Evolutionary conservation across 2,113 vertebrate genomes (phyloP).

Genomic region (Centropus bengalensis): DNA sequence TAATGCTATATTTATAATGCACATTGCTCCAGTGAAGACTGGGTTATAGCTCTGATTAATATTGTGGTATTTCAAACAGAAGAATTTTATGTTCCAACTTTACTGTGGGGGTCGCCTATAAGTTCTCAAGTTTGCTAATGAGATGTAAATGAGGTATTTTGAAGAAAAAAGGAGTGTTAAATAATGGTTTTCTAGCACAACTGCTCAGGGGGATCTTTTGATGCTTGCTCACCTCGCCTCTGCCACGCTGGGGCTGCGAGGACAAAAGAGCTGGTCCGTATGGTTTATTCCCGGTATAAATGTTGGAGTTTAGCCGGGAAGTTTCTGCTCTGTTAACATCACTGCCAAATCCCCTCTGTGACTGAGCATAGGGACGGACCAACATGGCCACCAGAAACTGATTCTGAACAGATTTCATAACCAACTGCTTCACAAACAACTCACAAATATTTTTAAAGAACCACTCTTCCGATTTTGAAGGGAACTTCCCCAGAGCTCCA

Average conservation of each 20-base stretch:
- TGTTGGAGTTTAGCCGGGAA: not conserved
- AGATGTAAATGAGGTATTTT: not conserved
- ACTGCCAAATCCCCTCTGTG: not conserved
- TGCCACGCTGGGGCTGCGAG: not conserved
- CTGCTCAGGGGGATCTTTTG: not conserved
- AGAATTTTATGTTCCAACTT: not conserved
- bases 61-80: not conserved
- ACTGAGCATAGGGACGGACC: not conserved
- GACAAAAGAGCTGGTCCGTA: not conserved
- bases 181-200: not conserved
- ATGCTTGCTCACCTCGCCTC: not conserved
- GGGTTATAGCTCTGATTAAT: not conserved
- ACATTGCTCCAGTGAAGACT: not conserved
- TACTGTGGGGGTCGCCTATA: not conserved
- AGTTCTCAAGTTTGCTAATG: not conserved
- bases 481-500: not conserved
- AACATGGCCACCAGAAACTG: not conserved
- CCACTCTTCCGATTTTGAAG: not conserved
- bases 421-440: fast-evolving
- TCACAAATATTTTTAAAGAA: not conserved
- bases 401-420: not conserved
- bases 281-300: not conserved
- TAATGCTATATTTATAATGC: not conserved
- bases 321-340: not conserved
- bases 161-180: not conserved